phyloP scores from a whole-genome alignment of 2,797 vertebrate genomes.

The Cheirogaleus major region DNA sequence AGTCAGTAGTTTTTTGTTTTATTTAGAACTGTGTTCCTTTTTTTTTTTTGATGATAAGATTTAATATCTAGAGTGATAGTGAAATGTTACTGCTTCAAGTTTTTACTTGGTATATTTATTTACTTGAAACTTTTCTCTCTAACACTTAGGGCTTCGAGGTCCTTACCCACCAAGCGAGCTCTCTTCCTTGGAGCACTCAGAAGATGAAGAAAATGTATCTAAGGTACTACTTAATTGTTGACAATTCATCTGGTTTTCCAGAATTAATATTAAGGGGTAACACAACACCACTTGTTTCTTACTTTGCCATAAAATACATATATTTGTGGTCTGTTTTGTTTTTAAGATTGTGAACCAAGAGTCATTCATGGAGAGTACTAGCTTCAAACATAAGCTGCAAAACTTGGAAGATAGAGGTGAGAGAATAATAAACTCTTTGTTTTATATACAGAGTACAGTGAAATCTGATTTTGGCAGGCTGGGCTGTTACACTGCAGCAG shows the following conservation, averaged over 20 bases:
- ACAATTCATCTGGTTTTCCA: neutral
- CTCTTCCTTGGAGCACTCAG: neutral
- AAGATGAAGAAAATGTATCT: neutral
- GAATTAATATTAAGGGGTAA: fast-evolving
- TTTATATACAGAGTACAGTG: neutral
- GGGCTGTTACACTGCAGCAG: neutral
- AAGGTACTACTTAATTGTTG: slow-evolving; percentile 68
- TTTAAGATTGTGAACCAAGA: slow-evolving; percentile 50
- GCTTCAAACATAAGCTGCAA: slow-evolving; percentile 55
- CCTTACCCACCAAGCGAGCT: fast-evolving
- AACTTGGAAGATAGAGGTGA: slow-evolving; percentile 57
- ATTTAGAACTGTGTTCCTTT: neutral
- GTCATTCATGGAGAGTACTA: neutral
- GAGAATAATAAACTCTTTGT: neutral
- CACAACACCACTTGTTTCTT: neutral
- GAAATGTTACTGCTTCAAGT: neutral
- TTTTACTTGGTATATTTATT: neutral
- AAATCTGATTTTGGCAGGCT: neutral
- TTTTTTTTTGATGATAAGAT: neutral
- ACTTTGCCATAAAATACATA: neutral
- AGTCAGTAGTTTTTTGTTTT: neutral
- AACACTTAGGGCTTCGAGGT: neutral
- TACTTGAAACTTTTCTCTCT: neutral
- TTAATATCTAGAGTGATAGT: neutral
- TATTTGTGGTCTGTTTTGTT: neutral